These are phyloP conservation scores for Vombatus ursinus DNA, from an alignment of 2,113 vertebrate genomes.

Conservation along the genomic window DNA sequence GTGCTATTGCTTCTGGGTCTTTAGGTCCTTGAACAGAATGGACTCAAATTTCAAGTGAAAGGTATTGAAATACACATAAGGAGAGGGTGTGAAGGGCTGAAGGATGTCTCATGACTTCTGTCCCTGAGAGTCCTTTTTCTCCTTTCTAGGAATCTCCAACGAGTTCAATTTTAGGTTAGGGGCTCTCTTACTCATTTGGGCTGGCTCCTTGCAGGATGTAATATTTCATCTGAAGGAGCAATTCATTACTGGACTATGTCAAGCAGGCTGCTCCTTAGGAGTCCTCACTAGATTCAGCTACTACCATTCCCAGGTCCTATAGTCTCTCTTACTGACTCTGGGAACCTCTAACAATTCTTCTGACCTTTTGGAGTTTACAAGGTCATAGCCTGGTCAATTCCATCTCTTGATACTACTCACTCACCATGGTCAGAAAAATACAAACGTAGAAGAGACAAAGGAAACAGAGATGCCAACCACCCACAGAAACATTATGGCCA, in stretches of 20 bases:
- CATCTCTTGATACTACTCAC: not conserved
- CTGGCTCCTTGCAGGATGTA: not conserved
- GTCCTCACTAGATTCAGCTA: not conserved
- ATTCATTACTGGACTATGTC: not conserved
- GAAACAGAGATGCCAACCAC: not conserved
- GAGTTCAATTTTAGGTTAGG: not conserved
- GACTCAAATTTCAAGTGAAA: not conserved
- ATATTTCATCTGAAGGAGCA: not conserved
- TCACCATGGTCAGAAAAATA: not conserved
- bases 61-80: not conserved
- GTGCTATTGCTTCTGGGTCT: not conserved
- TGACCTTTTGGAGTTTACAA: not conserved
- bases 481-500: not conserved
- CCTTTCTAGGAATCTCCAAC: not conserved
- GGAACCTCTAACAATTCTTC: not conserved
- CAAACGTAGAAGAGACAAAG: not conserved
- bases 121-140: not conserved
- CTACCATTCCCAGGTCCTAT: not conserved
- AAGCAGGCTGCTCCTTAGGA: not conserved
- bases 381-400: not conserved
- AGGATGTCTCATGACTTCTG: not conserved
- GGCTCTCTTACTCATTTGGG: not conserved
- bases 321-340: not conserved
- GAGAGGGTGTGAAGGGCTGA: not conserved
- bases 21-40: not conserved